Conservation (phyloP, 2,797 vertebrate genomes). For the Sphaeramia orbicularis region DNA sequence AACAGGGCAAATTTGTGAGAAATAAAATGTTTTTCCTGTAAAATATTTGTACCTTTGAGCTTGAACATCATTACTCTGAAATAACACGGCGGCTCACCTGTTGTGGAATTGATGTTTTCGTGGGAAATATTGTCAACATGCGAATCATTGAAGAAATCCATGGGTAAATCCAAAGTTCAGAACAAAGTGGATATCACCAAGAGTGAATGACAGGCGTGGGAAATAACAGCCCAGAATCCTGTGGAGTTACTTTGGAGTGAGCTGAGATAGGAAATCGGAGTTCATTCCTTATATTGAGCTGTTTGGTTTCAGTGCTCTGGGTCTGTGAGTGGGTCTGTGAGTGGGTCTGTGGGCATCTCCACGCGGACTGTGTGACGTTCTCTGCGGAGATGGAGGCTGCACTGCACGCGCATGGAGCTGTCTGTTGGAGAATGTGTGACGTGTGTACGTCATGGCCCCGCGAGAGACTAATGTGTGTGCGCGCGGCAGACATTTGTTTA, state of each 20-base stretch:
- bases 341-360: neutral
- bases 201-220: neutral
- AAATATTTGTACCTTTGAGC: neutral
- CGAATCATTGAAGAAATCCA: slow-evolving; percentile 74
- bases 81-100: slow-evolving; percentile 44
- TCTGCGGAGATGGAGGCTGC: slow-evolving; percentile 1
- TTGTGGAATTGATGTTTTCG: slow-evolving; percentile 52
- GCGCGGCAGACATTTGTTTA: neutral
- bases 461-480: no score
- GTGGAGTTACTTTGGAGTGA: neutral
- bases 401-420: neutral
- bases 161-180: slow-evolving; percentile 39
- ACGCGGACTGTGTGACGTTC: neutral
- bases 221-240: neutral
- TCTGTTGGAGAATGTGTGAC: no score
- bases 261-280: neutral
- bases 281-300: neutral
- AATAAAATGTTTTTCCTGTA: neutral
- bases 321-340: no score
- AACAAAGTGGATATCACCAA: neutral
- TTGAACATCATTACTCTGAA: neutral
- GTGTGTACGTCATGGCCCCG: no score
- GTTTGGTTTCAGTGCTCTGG: no score
- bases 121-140: slow-evolving; percentile 32
- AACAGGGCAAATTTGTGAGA: no score